Conservation (phyloP, 2,888 invertebrate genomes). For the Ptilodon capucinus region DNA sequence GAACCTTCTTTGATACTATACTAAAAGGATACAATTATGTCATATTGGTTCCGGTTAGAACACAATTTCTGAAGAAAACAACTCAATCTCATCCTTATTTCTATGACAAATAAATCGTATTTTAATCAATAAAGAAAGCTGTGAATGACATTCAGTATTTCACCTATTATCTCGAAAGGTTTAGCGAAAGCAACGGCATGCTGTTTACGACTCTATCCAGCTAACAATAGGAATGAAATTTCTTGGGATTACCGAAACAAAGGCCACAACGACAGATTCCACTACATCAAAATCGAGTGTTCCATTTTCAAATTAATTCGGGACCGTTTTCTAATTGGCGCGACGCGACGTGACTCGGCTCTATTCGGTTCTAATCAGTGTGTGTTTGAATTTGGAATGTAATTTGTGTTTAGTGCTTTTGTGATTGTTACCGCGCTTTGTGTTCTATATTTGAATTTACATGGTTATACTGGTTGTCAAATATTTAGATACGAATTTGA, state of each 20-base stretch:
- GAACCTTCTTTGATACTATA: no score
- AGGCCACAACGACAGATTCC: conserved; percentile 57
- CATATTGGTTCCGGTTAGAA: conserved; percentile 41
- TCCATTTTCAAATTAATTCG: conserved; percentile 80
- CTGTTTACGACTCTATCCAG: conserved; percentile 17
- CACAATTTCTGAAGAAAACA: conserved; percentile 41
- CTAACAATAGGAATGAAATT: conserved; percentile 23
- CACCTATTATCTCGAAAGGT: conserved; percentile 39
- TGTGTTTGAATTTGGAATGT: conserved; percentile 70
- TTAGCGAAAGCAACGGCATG: conserved; percentile 10
- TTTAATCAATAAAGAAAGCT: conserved; percentile 33
- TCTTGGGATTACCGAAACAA: conserved; percentile 19
- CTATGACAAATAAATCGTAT: conserved; percentile 27
- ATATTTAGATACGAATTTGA: background rate
- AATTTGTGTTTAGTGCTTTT: conserved; percentile 62
- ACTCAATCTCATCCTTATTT: conserved; percentile 25
- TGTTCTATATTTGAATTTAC: conserved; percentile 42
- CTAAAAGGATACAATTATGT: no score
- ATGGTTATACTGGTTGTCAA: conserved; percentile 19
- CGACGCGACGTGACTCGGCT: conserved; percentile 75
- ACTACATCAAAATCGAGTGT: conserved; percentile 81
- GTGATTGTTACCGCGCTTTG: conserved; percentile 53
- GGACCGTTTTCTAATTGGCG: conserved; percentile 79
- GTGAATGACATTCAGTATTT: conserved; percentile 49
- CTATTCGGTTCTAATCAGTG: conserved; percentile 66